These are phyloP conservation scores for Muraenolepis orangiensis DNA, from an alignment of 2,797 vertebrate genomes.

Conservation along the genomic window DNA sequence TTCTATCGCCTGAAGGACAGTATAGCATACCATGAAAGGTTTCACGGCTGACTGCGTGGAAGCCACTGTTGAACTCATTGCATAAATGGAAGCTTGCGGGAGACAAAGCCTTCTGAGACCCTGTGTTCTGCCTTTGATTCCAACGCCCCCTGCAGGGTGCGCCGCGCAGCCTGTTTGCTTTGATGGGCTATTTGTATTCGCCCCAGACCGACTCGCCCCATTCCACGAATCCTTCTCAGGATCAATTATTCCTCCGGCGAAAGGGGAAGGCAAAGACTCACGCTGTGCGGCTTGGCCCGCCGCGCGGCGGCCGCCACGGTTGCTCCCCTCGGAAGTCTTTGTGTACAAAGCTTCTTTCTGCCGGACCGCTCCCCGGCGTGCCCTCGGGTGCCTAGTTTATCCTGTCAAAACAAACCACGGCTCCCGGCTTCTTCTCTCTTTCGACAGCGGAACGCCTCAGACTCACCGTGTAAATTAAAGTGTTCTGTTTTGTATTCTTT, in stretches of 20 bases:
- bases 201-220: background rate
- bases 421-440: background rate
- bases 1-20: background rate
- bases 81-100: background rate
- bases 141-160: background rate
- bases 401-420: background rate
- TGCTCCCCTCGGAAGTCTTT: conserved; percentile 8
- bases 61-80: background rate
- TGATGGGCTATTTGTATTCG: background rate
- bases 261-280: background rate
- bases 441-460: background rate
- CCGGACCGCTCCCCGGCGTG: background rate
- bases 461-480: background rate
- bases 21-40: background rate
- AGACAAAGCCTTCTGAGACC: conserved; percentile 1
- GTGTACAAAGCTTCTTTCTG: background rate
- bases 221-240: conserved; percentile 24
- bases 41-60: background rate
- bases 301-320: background rate
- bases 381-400: background rate
- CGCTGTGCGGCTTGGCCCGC: background rate
- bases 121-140: background rate
- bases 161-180: background rate
- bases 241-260: conserved; percentile 34
- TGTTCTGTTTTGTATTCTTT: too few relatives aligned